Base-by-base conservation (phyloP, 2,797 vertebrate genomes). In the Sebastolobus alascanus region DNA sequence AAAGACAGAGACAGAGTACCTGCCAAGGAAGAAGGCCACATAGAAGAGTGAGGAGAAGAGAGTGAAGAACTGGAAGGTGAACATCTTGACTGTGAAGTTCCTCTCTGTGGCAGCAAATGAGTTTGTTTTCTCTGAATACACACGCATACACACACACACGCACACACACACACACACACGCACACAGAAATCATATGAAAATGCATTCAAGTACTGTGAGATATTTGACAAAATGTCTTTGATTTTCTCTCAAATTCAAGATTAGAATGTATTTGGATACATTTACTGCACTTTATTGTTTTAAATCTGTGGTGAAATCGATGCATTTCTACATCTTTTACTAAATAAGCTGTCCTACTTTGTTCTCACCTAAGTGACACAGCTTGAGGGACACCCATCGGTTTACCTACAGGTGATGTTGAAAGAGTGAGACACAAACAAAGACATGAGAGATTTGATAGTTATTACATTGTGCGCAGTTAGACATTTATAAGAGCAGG, bases 11-110 rank as follows among this genome's bases (percentile, higher is more conserved):
- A n/a, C 14, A 38, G 29, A 50, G 87, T 95, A 99, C 98, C 98
- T 97, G 89, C 98, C 98, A 80, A 99, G 94, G 91, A 99, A 98
- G 91, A 99, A 99, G 73, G 98, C 98, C 0, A 98, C 91, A 77
- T 99, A 99, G 89, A 99, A 95, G 55, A 99, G 97, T 0, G 98
- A 99, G 5, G 97, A 99, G 92, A 99, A 99, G 84, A 98, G 93
- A 0, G 96, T 96, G 55, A 99, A 97, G 93, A 99, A 98, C 93
- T 99, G 98, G 93, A 99, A 97, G 12, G 91, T 97, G 94, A 99
- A 98, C 95, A 98, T 96, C 95, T 97, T 98, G 68, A 97, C 31
- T 0, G 97, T 97, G 89, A 98, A 98, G 93, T 87, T 98, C 69
- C 95, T 96, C 92, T 99, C 97, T 0, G 77, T 85, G 71, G 97